Evolutionary conservation across 1,140 invertebrate genomes (phyloP).

Genomic region (Drosophila oshimai): DNA sequence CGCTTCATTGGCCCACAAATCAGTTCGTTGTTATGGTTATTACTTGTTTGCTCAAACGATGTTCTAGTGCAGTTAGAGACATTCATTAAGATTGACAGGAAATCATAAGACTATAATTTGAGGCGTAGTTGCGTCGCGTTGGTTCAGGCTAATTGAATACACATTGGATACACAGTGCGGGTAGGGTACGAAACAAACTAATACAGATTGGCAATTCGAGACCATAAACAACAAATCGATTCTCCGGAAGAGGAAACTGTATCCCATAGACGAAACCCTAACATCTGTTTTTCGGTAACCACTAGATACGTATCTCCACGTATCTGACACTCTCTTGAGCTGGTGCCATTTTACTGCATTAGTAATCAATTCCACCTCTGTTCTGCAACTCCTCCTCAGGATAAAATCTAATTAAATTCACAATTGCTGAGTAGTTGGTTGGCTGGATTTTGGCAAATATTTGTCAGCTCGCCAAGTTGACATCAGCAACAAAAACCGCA

Average conservation of each 20-base stretch:
- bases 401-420: conserved; percentile 77
- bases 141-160: conserved; percentile 58
- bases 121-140: conserved; percentile 39
- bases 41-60: conserved; percentile 4
- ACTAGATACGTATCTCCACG: neutral
- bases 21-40: conserved; percentile 49
- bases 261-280: neutral
- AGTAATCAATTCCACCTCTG: conserved; percentile 11
- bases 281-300: neutral
- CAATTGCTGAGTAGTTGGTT: conserved; percentile 35
- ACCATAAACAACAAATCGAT: conserved; percentile 1
- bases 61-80: conserved; percentile 30
- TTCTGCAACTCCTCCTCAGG: neutral
- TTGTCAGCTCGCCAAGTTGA: conserved; percentile 68
- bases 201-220: conserved; percentile 7
- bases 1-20: conserved; percentile 67
- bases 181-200: neutral
- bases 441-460: conserved; percentile 63
- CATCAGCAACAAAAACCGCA: conserved; percentile 66
- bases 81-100: conserved; percentile 74
- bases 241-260: neutral
- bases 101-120: conserved; percentile 72
- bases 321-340: neutral
- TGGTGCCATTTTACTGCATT: conserved; percentile 52
- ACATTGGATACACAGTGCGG: neutral